Evolutionary conservation across 2,888 invertebrate species (phyloP), one percentile per base, ranked within the genome.

Genomic region (Muschampia plurimacula): DNA sequence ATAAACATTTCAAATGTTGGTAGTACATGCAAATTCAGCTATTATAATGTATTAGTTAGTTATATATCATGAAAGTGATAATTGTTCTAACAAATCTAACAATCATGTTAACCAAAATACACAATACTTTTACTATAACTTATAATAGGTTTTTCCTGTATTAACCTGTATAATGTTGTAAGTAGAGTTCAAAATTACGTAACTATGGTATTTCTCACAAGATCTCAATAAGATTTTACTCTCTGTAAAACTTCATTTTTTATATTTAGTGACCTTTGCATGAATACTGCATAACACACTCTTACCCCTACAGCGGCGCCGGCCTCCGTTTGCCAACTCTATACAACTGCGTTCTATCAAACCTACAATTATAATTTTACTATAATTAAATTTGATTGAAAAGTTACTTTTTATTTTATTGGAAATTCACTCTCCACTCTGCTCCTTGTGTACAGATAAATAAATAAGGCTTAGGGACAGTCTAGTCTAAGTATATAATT

Each of bases 301-400:
- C 86, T 87, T 84, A 87, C 85, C 86, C 68, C 80, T 57, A 32
- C 69, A 80, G 12, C 78, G 72, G 74, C 78, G 75, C 52, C 80
- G 77, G 82, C 78, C 74, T 49, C 82, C 77, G 71, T 79, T 78
- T 77, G 85, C 88, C 57, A 91, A 82, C 67, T 83, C 83, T 75
- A 86, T 83, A 81, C 92, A 90, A 81, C 92, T 85, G 81, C 86
- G 84, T 80, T 92, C 91, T 84, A 92, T 90, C 39, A 88, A 80
- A 81, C 89, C 92, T 92, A 89, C 77, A 86, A 85, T 49, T 49
- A 69, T 7, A 49, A n/a, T 7, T 41, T 9, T 52, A 32, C 10
- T n/a, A n/a, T 52, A 13, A n/a, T 52, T n/a, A 2, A 4, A 52
- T 10, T 2, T 46, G 46, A 46, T 46, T 12, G 46, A 46, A 46